Evolutionary conservation across 2,888 invertebrate species (phyloP).

Genomic region (Ligdia adustata): DNA sequence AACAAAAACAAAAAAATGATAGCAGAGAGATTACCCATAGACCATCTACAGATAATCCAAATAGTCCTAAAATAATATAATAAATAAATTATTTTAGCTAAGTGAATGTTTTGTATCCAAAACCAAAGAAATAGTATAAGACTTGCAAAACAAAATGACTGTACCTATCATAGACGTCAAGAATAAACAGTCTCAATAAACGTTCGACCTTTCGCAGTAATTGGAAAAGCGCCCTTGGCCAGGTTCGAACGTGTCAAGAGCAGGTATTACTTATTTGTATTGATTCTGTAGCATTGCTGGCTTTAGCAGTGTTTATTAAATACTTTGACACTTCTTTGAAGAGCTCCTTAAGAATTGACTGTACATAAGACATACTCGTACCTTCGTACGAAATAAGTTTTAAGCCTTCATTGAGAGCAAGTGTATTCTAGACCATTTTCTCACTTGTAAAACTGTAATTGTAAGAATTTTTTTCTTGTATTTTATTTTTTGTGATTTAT

Average conservation of each 20-base stretch:
- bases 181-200: constrained; percentile 1
- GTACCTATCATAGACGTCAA: neutral
- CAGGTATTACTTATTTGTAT: neutral
- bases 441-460: too few species aligned
- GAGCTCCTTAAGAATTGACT: too few species aligned
- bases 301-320: neutral
- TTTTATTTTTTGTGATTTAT: too few species aligned
- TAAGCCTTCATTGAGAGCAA: too few species aligned
- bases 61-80: neutral
- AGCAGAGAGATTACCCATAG: neutral
- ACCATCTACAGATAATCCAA: neutral
- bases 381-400: too few species aligned
- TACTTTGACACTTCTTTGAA: too few species aligned
- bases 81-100: neutral
- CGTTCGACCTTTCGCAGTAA: constrained; percentile 8
- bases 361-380: too few species aligned
- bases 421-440: too few species aligned
- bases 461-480: too few species aligned
- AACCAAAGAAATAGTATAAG: neutral
- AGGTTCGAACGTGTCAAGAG: constrained; percentile 1
- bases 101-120: neutral
- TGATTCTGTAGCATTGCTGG: neutral
- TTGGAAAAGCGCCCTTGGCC: constrained; percentile 11
- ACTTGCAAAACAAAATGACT: neutral
- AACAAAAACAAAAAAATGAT: neutral